phyloP scores from a whole-genome alignment of 2,113 vertebrate species.

The Thermophis baileyi region DNA sequence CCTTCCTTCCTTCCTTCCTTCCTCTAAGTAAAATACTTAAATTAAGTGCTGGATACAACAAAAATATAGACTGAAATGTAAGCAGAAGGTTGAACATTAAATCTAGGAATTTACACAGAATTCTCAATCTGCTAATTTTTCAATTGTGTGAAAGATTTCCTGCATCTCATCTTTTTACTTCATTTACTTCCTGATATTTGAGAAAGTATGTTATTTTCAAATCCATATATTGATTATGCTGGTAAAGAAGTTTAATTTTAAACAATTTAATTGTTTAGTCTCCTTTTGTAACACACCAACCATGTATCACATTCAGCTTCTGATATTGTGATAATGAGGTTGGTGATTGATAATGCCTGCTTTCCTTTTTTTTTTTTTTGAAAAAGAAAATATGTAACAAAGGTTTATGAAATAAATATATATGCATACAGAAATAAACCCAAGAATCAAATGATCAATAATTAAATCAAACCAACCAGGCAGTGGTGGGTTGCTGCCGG shows the following conservation, averaged over 20 bases:
- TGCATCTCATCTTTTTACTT: not conserved
- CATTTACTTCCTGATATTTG: not conserved
- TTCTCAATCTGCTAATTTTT: not conserved
- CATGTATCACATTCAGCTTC: not conserved
- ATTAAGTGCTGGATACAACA: too few relatives aligned
- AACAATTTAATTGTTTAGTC: not conserved
- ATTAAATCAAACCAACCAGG: not conserved
- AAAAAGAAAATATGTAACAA: not conserved
- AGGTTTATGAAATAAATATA: not conserved
- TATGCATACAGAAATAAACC: not conserved
- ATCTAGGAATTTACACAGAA: not conserved
- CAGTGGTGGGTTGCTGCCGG: too few relatives aligned
- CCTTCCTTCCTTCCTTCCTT: too few relatives aligned
- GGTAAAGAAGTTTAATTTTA: not conserved
- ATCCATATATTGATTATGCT: not conserved
- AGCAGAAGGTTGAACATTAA: not conserved
- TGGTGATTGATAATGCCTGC: not conserved
- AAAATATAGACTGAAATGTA: not conserved
- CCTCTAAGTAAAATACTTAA: not conserved
- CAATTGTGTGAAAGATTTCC: not conserved
- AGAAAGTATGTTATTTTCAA: not conserved
- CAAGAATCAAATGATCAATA: not conserved
- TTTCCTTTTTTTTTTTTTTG: not conserved
- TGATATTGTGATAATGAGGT: not conserved
- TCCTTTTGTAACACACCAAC: not conserved